Base-by-base conservation (phyloP, 1,140 invertebrate genomes). In the Scaptodrosophila lebanonensis region DNA sequence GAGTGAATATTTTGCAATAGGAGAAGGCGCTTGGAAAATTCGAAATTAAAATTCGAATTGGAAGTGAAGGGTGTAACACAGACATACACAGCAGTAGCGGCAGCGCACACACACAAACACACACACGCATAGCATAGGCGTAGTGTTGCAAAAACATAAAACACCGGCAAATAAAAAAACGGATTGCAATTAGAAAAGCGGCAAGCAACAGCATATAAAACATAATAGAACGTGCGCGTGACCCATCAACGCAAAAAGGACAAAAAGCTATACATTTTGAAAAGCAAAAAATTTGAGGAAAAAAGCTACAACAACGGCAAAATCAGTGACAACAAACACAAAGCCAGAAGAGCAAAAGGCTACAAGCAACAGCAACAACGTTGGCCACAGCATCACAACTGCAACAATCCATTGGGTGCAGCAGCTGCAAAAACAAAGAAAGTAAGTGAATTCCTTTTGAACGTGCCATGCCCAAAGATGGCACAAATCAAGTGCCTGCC, bases 381-480 rank as follows among this genome's bases (percentile, higher is more conserved):
- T 3, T 16, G 43, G 15, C 44, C 30, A 15, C 52, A 32, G 11
- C 40, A 66, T 22, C 15, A 56, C 29, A 43, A 27, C 52, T 33
- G 17, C 39, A 52, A 25, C 29, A 48, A 6, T 4, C 1, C 9
- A 3, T 30, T 27, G 57, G 44, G 17, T 49, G 52, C 27, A 50
- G 47, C 49, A 50, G 25, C 20, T 22, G 20, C 42, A 65, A 36
- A 59, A 45, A 59, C 54, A 76, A 79, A 79, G 73, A 82, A 79
- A 79, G 73, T 79, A 79, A 79, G 73, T 79, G 69, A 79, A 79
- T 79, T 79, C 73, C 73, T 63, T 63, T n/a, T 25, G 33, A 63
- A 45, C 53, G 35, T 63, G 53, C 60, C 53, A 73, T 68, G 73
- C 68, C 73, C 73, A 79, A 72, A 79, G 54, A 79, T 68, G 73